Conservation (phyloP, 1,140 invertebrate genomes). For the Pseudomyrmex cubaensis region DNA sequence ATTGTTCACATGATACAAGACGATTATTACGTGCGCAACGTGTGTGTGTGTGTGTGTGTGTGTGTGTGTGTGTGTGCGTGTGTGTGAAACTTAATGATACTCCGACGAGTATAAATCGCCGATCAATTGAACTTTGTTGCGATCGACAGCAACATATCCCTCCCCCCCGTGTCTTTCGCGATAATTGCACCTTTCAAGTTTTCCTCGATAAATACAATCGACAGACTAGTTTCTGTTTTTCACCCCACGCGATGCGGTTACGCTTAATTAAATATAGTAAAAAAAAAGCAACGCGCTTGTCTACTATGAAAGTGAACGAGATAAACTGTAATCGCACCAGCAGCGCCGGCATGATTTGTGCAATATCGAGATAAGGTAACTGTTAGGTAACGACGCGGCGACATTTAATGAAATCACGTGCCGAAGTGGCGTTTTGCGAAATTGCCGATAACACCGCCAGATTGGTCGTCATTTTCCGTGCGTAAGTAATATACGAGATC, state of each 20-base stretch:
- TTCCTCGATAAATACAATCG: neutral
- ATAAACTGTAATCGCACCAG: neutral
- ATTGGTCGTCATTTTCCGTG: too few species aligned
- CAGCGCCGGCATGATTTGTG: neutral
- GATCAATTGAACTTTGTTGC: neutral
- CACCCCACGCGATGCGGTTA: neutral
- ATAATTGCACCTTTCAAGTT: neutral
- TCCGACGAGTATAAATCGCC: neutral
- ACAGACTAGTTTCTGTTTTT: neutral
- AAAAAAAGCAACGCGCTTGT: neutral
- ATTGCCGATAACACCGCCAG: too few species aligned
- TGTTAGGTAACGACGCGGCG: too few species aligned
- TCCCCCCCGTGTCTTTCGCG: too few species aligned
- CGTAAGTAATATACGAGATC: too few species aligned
- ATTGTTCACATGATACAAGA: neutral
- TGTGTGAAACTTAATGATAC: constrained; percentile 14
- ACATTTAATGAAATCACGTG: too few species aligned
- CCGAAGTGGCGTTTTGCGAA: too few species aligned
- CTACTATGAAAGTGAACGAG: constrained; percentile 8
- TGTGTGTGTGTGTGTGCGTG: too few species aligned
- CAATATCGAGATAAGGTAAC: neutral
- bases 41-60: too few species aligned
- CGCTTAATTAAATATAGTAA: constrained; percentile 1
- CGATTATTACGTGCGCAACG: neutral
- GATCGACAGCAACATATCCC: neutral